Evolutionary conservation across 2,113 vertebrate genomes (phyloP), one percentile per base, ranked within the genome.

Genomic region (Nesogale talazaci): DNA sequence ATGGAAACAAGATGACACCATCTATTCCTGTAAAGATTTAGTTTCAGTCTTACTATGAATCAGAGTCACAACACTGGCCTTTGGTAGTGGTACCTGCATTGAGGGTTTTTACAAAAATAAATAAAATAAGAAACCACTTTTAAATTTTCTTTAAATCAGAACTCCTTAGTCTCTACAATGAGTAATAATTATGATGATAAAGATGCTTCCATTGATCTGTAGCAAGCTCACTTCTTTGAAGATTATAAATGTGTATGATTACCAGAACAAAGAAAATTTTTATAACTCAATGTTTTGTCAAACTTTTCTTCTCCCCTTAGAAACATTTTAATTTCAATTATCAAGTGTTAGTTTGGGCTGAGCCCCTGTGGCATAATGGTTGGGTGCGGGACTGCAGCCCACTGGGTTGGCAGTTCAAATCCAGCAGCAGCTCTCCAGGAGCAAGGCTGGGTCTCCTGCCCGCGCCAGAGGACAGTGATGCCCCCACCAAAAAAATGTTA

Each of bases 241-340:
- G 75, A 17, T 91, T 75, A 72, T 56, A 57, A 82, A 52, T 61
- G 22, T 36, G 6, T 52, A 9, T 31, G 19, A 38, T 93, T 92
- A 65, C 83, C 77, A 89, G 78, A 92, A 88, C n/a, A 61, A 76
- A 86, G 42, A 86, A 7, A 16, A 65, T 67, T 79, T 17, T 76
- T 87, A 89, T 74, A 27, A 80, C 40, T 63, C 59, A 2, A 52
- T 63, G 31, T 72, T 76, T 81, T 70, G 31, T 94, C 79, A 61
- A 83, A 46, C 36, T 42, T 88, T 46, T 77, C 79, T 80, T 79
- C 36, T 80, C 65, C 23, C 34, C 85, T 91, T 83, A 85, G 29
- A 87, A 90, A 56, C 36, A 86, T 93, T 77, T 38, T 46, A 57
- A 86, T 38, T 42, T 40, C 34, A 19, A 57, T 93, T 80, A 79